Evolutionary conservation across 2,797 vertebrate species (phyloP), one percentile per base, ranked within the genome.

Genomic region (Centropyge bicolor): DNA sequence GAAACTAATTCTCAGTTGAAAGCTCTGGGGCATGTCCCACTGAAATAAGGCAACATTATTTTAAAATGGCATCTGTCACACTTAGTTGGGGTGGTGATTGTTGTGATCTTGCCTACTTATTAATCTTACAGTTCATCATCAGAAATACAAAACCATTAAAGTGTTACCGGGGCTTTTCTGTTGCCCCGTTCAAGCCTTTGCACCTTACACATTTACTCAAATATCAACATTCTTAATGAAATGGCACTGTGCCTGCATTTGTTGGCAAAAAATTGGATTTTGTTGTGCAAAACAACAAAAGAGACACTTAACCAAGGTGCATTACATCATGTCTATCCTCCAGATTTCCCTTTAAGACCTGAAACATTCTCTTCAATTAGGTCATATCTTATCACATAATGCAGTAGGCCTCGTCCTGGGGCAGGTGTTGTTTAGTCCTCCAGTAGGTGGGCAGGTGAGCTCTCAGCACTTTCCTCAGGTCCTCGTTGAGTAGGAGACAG

Each of bases 401-500:
- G 92, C 96, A 97, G 93, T 97, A 97, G 94, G 96, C 96, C 95
- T 97, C 97, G 3, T 95, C 93, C 90, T 96, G 96, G 88, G 96
- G 96, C 83, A 96, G 95, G 57, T 96, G 96, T 92, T 96, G 96
- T 94, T 95, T 96, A 95, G 96, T 95, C 94, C 96, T 96, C 94
- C 96, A 97, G 94, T 96, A 97, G 54, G 92, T 90, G 60, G 96
- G 96, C 88, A 96, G 92, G 62, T 96, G 96, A 91, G 96, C 96
- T 90, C 96, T 90, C 89, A 97, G 95, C 92, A 96, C 96, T 93
- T 96, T 96, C 91, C 96, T 96, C 91, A 97, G 95, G 95, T 97
- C 97, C 93, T 97, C 96, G 82, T 97, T 97, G 88, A 97, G 95
- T 88, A 97, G 93, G 88, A 97, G 96, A 90, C 96, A 97, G 93